These are phyloP conservation scores for Drosophila equinoxialis DNA, from an alignment of 1,140 invertebrate species.

Conservation along the genomic window DNA sequence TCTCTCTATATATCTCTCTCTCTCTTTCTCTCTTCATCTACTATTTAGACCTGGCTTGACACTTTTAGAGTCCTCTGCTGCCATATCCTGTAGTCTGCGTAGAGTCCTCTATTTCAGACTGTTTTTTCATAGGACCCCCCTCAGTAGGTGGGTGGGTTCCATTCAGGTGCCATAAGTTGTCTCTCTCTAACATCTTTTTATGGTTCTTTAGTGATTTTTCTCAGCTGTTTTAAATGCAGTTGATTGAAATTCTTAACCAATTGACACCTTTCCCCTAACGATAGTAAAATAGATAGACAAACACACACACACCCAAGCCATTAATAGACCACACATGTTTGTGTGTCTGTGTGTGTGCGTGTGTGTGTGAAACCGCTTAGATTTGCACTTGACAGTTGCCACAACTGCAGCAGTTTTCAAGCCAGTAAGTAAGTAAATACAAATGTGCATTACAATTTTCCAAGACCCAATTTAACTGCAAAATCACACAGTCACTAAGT, in stretches of 20 bases:
- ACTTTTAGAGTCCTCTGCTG: too few species aligned
- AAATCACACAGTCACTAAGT: constrained; percentile 14
- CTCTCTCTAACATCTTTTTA: too few species aligned
- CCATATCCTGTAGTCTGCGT: too few species aligned
- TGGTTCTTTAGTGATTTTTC: background rate
- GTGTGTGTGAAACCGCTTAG: constrained; percentile 1
- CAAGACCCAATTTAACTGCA: constrained; percentile 11
- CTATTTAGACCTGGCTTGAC: too few species aligned
- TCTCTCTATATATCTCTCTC: too few species aligned
- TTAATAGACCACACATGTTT: constrained; percentile 18
- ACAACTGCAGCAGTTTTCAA: constrained; percentile 12
- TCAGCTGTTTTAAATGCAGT: background rate
- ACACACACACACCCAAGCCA: background rate
- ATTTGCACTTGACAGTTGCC: constrained; percentile 21
- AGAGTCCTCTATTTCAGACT: too few species aligned
- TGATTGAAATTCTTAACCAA: background rate
- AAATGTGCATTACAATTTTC: constrained; percentile 8
- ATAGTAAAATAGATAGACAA: background rate
- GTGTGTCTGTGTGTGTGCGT: background rate
- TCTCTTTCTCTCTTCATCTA: too few species aligned
- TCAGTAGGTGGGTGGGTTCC: too few species aligned
- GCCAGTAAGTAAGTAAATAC: background rate
- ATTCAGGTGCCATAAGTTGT: too few species aligned
- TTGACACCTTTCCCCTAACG: background rate
- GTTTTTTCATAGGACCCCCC: too few species aligned